Percentiles rank a stretch among this genome's conserved stretches.
Evolutionary conservation across 2,113 vertebrate genomes (phyloP).

Genomic region (Lophura nycthemera): DNA sequence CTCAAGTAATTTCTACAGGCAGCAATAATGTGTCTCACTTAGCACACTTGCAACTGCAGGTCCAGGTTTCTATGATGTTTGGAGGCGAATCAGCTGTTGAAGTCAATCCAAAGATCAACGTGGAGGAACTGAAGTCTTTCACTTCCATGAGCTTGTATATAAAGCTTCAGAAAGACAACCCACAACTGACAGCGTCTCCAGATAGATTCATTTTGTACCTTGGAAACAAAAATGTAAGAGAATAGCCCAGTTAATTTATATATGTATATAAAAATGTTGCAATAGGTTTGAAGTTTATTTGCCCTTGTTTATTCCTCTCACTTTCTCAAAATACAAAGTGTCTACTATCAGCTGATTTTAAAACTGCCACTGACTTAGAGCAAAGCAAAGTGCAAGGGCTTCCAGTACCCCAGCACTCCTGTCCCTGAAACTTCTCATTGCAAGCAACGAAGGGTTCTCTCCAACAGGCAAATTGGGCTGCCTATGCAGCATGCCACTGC

Average conservation of each 20-base stretch:
- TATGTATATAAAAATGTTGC: not conserved
- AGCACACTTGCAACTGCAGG: conserved; percentile 74
- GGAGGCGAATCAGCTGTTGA: conserved; percentile 91
- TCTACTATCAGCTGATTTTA: not conserved
- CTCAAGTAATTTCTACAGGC: not conserved
- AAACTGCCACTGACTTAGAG: not conserved
- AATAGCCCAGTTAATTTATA: not conserved
- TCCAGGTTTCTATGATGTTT: conserved; percentile 98
- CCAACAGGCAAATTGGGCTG: not conserved
- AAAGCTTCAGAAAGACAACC: conserved; percentile 79
- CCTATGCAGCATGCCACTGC: not conserved
- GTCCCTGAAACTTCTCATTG: not conserved
- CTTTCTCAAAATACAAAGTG: not conserved
- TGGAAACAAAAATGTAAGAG: conserved; percentile 90
- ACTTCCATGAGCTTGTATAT: conserved; percentile 94
- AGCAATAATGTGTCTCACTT: not conserved
- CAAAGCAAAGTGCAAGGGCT: not conserved
- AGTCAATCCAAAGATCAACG: conserved; percentile 85
- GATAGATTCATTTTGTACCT: conserved; percentile 94
- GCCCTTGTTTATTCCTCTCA: not conserved
- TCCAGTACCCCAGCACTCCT: not conserved
- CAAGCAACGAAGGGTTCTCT: not conserved
- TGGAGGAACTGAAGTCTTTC: conserved; percentile 91
- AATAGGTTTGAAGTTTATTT: not conserved
- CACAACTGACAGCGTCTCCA: conserved; percentile 79